Conservation (phyloP, 2,113 vertebrate genomes). For the Gymnogyps californianus region DNA sequence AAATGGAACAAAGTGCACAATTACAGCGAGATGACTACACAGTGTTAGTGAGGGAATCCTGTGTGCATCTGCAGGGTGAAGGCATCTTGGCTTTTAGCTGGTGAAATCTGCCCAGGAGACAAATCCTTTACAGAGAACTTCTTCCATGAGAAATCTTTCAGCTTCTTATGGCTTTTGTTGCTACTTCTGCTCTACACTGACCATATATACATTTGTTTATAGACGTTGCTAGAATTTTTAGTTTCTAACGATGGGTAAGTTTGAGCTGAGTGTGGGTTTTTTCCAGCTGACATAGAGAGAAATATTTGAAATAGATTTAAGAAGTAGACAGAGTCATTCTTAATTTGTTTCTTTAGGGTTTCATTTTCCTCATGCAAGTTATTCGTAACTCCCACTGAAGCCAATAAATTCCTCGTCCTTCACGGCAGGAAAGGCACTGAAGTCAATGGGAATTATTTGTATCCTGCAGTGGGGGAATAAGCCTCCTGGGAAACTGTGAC, state of each 20-base stretch:
- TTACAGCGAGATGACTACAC: not conserved
- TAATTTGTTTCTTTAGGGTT: slow-evolving; percentile 7
- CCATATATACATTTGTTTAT: not conserved
- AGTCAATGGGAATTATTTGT: slow-evolving; percentile 54
- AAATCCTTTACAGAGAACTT: not conserved
- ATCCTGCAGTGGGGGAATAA: slow-evolving; percentile 8
- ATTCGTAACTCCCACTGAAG: not conserved
- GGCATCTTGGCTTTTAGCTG: not conserved
- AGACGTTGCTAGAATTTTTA: not conserved
- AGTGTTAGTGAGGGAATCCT: not conserved
- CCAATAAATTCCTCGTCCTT: slow-evolving; percentile 40
- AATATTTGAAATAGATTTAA: slow-evolving; percentile 21
- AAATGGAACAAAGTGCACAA: not conserved
- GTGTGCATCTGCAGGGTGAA: not conserved
- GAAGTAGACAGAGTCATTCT: not conserved
- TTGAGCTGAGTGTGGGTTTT: not conserved
- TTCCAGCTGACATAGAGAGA: not conserved
- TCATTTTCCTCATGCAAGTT: slow-evolving; percentile 5
- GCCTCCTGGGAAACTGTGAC: slow-evolving; percentile 36
- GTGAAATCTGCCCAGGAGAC: not conserved
- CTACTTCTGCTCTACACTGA: not conserved
- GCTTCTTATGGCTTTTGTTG: not conserved
- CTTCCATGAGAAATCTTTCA: not conserved
- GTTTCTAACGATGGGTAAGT: not conserved
- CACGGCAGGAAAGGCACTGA: not conserved